Conservation (phyloP, 2,797 vertebrate species). For the Amblyopsis hoosieri region DNA sequence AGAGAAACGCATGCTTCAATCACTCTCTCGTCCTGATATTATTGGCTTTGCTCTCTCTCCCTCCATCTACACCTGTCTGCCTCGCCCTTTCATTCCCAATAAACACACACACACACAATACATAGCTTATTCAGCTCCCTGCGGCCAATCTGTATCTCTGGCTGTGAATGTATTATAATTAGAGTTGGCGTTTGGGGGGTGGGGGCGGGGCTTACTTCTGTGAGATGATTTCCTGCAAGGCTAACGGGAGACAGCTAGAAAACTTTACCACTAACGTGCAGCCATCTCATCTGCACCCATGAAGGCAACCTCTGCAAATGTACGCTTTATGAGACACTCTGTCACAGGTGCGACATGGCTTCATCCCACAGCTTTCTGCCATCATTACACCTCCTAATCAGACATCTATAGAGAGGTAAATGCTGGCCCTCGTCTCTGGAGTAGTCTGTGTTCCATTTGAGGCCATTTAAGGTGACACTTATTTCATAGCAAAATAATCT, state of each 20-base stretch:
- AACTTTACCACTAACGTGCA: slow-evolving; percentile 37
- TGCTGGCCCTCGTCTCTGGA: no score
- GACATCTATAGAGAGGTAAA: no score
- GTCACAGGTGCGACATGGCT: no score
- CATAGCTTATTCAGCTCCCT: background rate
- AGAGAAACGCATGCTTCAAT: no score
- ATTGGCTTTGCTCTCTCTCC: background rate
- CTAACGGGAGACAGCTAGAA: slow-evolving; percentile 29
- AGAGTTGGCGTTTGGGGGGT: slow-evolving; percentile 2
- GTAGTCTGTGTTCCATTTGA: no score
- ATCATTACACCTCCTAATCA: no score
- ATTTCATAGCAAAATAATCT: no score
- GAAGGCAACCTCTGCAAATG: slow-evolving; percentile 54
- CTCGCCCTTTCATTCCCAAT: background rate
- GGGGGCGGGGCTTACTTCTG: no score
- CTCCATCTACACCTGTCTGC: background rate
- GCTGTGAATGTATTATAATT: slow-evolving; percentile 26
- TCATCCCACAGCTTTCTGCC: no score
- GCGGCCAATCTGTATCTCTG: background rate
- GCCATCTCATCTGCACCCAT: slow-evolving; percentile 47
- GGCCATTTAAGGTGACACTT: no score
- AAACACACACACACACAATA: slow-evolving; percentile 4
- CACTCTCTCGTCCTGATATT: no score
- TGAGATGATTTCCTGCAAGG: slow-evolving; percentile 4
- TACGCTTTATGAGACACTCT: slow-evolving; percentile 14